Percentiles rank a stretch among this genome's conserved stretches.
Conservation (phyloP, 2,888 invertebrate species). For the Caenorhabditis sp. region DNA sequence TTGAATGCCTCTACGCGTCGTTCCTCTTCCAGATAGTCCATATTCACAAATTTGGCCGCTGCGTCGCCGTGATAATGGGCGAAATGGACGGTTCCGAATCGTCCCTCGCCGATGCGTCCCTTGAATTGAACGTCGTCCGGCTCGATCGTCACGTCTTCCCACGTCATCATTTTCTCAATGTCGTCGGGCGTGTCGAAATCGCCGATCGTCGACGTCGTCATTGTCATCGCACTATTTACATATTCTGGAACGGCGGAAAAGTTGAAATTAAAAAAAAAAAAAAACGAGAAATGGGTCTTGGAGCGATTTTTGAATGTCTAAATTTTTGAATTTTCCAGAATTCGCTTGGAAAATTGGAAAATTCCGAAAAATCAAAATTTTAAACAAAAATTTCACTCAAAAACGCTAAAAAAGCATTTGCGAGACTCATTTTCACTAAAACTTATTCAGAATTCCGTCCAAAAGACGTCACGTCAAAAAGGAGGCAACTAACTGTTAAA, state of each 20-base stretch:
- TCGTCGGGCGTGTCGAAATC: constrained; percentile 1
- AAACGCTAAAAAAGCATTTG: too few relatives aligned
- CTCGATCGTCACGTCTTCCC: constrained; percentile 59
- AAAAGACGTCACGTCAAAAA: too few relatives aligned
- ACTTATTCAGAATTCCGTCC: too few relatives aligned
- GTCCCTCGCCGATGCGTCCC: constrained; percentile 44
- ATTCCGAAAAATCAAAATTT: too few relatives aligned
- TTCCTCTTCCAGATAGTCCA: constrained; percentile 89
- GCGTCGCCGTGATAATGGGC: constrained; percentile 87
- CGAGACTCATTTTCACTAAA: too few relatives aligned
- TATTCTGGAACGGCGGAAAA: constrained; percentile 11
- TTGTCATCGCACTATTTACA: constrained; percentile 41
- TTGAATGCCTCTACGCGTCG: constrained; percentile 95
- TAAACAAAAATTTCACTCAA: too few relatives aligned
- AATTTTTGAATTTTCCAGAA: too few relatives aligned
- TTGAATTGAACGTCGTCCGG: constrained; percentile 41
- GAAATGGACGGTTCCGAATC: constrained; percentile 55
- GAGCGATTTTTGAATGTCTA: too few relatives aligned
- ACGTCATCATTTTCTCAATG: constrained; percentile 21
- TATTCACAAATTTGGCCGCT: constrained; percentile 95
- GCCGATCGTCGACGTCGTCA: constrained; percentile 32
- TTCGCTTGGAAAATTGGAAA: too few relatives aligned
- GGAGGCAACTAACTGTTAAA: constrained; percentile 23
- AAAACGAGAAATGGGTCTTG: neutral
- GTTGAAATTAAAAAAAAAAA: too few relatives aligned